Base-by-base conservation (phyloP, 2,113 vertebrate genomes). In the Lutjanus erythropterus region DNA sequence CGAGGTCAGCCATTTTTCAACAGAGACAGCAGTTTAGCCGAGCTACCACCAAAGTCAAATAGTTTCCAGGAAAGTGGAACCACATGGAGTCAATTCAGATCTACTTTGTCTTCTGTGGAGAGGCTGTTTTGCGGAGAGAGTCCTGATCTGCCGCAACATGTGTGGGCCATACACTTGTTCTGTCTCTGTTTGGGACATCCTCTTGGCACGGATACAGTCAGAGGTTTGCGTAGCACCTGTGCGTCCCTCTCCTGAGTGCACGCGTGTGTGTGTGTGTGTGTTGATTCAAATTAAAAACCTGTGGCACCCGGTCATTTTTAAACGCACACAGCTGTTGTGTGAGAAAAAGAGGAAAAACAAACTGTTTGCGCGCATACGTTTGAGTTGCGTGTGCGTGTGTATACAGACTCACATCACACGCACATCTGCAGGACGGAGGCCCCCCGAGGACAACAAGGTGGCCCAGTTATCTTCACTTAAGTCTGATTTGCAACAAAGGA, bases 121-220 rank as follows among this genome's bases (percentile, higher is more conserved):
- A 74, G 50, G 74, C 73, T 33, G 67, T 76, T 58, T 62, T 18
- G 41, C 25, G 15, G 47, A 58, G 21, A 14, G 25, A 46, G 19
- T n/a, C 53, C 68, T 60, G 35, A 76, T 85, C 86, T 84, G n/a
- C 5, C 35, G 42, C 84, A 77, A 50, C 92, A 92, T 75, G 86
- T 93, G 91, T 86, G 85, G 87, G 69, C 85, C 88, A 71, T 82
- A 49, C 75, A 67, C 39, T 61, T 39, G 52, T 62, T 37, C 46
- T 12, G 68, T 33, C 31, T 69, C 42, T 12, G 44, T 65, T 49
- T 46, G 75, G 83, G 88, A 84, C 80, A 55, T 81, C 61, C 61
- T 88, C 73, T 78, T 93, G 89, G 91, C 87, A 89, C 71, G 7
- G 62, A 74, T 87, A 85, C 87, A 91, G 76, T 92, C 89, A 18